Evolutionary conservation across 2,888 invertebrate genomes (phyloP).

Genomic region (Ormyrus labotus): DNA sequence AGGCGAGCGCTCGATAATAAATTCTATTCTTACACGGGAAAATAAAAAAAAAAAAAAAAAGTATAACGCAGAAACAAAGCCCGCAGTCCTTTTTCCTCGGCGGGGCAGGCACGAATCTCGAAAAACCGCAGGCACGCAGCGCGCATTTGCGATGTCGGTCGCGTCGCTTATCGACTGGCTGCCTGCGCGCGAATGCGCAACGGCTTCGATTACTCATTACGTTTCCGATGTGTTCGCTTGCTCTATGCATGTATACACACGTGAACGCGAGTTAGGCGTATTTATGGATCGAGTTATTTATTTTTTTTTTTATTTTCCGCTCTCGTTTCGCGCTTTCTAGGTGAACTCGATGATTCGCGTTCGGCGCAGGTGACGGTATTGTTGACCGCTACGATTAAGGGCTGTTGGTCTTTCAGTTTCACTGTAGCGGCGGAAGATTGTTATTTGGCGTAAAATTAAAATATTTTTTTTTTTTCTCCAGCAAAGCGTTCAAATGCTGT

Average conservation of each 20-base stretch:
- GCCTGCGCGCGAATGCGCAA: no score
- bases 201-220: constrained; percentile 51
- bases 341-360: neutral
- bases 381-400: neutral
- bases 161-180: constrained; percentile 23
- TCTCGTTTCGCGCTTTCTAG: neutral
- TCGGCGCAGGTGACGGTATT: neutral
- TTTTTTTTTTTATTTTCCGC: neutral
- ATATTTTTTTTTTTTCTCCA: no score
- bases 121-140: neutral
- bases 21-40: neutral
- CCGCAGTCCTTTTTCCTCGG: neutral
- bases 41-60: neutral
- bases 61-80: constrained; percentile 1
- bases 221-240: neutral
- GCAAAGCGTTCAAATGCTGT: no score
- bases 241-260: constrained; percentile 21
- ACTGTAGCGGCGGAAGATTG: no score
- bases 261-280: neutral
- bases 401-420: no score
- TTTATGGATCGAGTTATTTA: no score
- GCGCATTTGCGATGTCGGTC: constrained; percentile 20
- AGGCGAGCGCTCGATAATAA: neutral
- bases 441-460: no score
- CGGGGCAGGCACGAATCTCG: neutral